Conservation (phyloP, 2,888 invertebrate genomes). For the Patella depressa region DNA sequence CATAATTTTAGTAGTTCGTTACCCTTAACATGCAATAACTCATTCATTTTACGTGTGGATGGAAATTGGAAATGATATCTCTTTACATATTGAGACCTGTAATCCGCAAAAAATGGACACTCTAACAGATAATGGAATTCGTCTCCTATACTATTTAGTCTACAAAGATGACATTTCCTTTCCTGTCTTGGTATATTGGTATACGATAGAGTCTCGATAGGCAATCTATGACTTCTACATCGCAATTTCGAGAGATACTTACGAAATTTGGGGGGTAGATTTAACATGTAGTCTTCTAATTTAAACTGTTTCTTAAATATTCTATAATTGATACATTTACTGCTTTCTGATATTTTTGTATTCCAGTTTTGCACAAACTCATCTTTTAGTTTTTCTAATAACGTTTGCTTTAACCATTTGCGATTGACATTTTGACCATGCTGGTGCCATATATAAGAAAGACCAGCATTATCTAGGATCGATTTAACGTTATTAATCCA, state of each 20-base stretch:
- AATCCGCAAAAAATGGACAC: not conserved
- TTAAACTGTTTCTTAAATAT: not conserved
- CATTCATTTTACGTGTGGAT: too few relatives aligned
- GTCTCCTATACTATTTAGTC: not conserved
- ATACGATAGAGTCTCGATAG: not conserved
- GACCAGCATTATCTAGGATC: not conserved
- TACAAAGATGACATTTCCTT: not conserved
- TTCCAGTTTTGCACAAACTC: not conserved
- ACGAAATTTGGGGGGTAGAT: not conserved
- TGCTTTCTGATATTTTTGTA: not conserved
- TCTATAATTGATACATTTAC: not conserved
- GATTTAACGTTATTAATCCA: too few relatives aligned
- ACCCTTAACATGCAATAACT: not conserved
- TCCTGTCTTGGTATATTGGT: conserved; percentile 3
- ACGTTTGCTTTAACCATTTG: not conserved
- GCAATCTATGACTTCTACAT: not conserved
- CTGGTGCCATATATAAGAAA: not conserved
- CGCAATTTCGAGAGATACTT: not conserved
- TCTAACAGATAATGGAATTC: not conserved
- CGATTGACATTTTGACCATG: not conserved
- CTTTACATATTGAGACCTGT: not conserved
- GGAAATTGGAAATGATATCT: not conserved
- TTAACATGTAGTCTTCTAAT: not conserved
- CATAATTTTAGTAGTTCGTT: not conserved
- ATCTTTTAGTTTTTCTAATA: not conserved